Evolutionary conservation across 2,113 vertebrate genomes (phyloP), one percentile per base, ranked within the genome.

Genomic region (Pluvialis apricaria): DNA sequence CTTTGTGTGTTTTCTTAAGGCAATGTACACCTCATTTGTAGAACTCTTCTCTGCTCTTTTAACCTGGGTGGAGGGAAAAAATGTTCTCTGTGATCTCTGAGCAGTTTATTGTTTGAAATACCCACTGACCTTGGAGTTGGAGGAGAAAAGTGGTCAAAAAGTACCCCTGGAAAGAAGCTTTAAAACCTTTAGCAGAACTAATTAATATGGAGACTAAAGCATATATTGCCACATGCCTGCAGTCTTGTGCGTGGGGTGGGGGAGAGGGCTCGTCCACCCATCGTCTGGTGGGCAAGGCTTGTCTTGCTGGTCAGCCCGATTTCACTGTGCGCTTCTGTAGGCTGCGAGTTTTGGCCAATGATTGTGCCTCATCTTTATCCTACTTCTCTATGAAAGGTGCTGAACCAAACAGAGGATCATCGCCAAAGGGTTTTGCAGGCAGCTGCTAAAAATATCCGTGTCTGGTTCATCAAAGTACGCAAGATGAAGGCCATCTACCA

Each of bases 401-500:
- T 99, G 95, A 99, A 99, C 98, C 99, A 99, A 97, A 99, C 99
- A 0, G 99, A 99, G 97, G 99, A 99, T 95, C 99, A 99, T 95
- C 98, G 99, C 40, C 99, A 99, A 96, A 97, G 99, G 89, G 99
- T 99, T 86, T 97, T 99, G 78, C 99, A 99, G 97, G 99, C 99
- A 3, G 99, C 99, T 2, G 99, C 99, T 45, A 99, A 99, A 96
- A 99, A 98, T 3, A 98, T 99, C 79, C 98, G 99, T 0, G 99
- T 99, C n/a, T 99, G 99, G 99, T 99, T 99, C 97, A 99, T 99
- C 97, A 99, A 99, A 75, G 99, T 99, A 68, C 96, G 99, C 87
- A 99, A 99, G 98, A 99, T 99, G 99, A 99, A 99, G 98, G 99
- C 99, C 25, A 99, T 99, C 97, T 99, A 99, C 98, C 99, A 99